These are phyloP conservation scores for Mythimna vitellina DNA, from an alignment of 2,888 invertebrate species.

Conservation along the genomic window DNA sequence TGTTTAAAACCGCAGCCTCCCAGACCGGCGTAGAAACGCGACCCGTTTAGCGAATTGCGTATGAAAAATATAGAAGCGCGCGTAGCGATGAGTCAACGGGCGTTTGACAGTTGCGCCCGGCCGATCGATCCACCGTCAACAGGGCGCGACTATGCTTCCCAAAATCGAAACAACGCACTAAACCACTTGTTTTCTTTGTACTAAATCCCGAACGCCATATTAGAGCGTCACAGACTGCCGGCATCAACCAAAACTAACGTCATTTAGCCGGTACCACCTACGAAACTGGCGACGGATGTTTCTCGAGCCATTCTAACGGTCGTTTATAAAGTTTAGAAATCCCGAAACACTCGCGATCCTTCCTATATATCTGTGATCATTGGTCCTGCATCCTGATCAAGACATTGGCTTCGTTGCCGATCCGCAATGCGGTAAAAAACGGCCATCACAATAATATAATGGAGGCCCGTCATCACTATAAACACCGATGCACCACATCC, in stretches of 20 bases:
- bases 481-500: slow-evolving; percentile 87
- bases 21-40: slow-evolving; percentile 64
- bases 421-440: slow-evolving; percentile 91
- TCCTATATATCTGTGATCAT: slow-evolving; percentile 57
- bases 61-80: slow-evolving; percentile 79
- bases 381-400: slow-evolving; percentile 65
- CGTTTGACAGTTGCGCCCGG: slow-evolving; percentile 86
- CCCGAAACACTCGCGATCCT: slow-evolving; percentile 62
- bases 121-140: slow-evolving; percentile 87
- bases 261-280: slow-evolving; percentile 85
- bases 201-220: slow-evolving; percentile 71
- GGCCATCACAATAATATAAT: slow-evolving; percentile 90
- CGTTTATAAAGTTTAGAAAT: slow-evolving; percentile 63
- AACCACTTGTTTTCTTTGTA: slow-evolving; percentile 75
- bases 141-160: slow-evolving; percentile 77
- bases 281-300: slow-evolving; percentile 84
- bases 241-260: slow-evolving; percentile 77
- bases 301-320: slow-evolving; percentile 76
- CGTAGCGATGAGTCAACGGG: slow-evolving; percentile 87
- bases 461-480: slow-evolving; percentile 90
- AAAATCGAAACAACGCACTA: slow-evolving; percentile 63
- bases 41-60: slow-evolving; percentile 80
- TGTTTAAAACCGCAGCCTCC: slow-evolving; percentile 62
- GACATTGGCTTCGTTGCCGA: slow-evolving; percentile 74
- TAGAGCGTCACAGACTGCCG: slow-evolving; percentile 74